A percentile compares a stretch with the other conserved stretches of the same genome.
Evolutionary conservation across 2,113 vertebrate genomes (phyloP).

Genomic region (Chamaea fasciata): DNA sequence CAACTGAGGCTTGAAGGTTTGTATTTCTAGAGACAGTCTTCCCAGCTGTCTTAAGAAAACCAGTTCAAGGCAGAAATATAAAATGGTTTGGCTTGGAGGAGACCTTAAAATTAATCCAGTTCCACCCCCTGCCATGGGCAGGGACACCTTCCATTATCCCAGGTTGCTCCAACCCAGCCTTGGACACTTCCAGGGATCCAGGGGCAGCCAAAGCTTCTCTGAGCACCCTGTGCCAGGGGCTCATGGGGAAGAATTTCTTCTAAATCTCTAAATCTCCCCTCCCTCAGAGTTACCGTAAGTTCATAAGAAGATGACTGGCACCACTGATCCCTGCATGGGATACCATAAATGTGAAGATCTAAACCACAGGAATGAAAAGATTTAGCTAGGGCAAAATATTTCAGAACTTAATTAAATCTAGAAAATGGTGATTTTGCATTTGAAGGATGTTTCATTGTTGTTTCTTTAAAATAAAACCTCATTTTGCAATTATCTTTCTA

Average conservation of each 20-base stretch:
- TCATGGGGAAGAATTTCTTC: not conserved
- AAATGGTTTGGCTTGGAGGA: not conserved
- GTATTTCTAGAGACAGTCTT: not conserved
- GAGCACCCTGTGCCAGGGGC: not conserved
- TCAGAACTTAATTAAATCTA: not conserved
- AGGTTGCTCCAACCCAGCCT: not conserved
- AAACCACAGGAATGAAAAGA: accelerated
- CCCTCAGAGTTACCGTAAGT: accelerated
- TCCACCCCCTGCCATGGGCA: not conserved
- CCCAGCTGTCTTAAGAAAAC: not conserved
- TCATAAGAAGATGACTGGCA: not conserved
- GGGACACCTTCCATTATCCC: not conserved
- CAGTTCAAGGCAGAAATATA: not conserved
- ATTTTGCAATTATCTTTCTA: not conserved
- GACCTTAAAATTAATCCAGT: not conserved
- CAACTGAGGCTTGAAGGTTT: not conserved
- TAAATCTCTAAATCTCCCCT: not conserved
- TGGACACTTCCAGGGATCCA: not conserved
- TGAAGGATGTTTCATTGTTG: not conserved
- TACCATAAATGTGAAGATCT: not conserved
- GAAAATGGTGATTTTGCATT: not conserved
- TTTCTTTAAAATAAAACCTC: not conserved
- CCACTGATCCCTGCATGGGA: not conserved
- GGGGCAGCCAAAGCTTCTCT: not conserved
- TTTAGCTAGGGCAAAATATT: not conserved